A percentile compares a stretch with the other conserved stretches of the same genome.
These are phyloP conservation scores for Vireo griseus DNA, from an alignment of 2,797 vertebrate genomes.

Conservation along the genomic window DNA sequence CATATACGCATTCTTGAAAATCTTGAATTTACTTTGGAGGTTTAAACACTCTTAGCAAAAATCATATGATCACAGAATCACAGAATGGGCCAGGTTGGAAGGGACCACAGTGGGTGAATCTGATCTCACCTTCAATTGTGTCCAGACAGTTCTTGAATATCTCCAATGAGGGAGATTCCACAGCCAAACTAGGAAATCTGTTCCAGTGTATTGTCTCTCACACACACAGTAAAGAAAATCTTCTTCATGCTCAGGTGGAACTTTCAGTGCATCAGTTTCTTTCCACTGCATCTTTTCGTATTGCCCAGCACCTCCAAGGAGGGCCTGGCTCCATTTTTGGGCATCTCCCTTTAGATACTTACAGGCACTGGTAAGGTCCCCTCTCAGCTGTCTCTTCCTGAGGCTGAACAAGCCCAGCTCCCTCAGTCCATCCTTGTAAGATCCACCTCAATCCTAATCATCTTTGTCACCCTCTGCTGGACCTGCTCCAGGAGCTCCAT, in stretches of 20 bases:
- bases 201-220: not conserved
- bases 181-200: not conserved
- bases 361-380: not conserved
- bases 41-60: not conserved
- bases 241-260: accelerated
- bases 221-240: not conserved
- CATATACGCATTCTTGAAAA: not conserved
- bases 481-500: not conserved
- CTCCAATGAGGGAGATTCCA: not conserved
- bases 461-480: not conserved
- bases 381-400: not conserved
- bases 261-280: not conserved
- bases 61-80: not conserved
- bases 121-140: not conserved
- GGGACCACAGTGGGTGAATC: not conserved
- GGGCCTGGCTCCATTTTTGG: not conserved
- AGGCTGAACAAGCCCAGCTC: not conserved
- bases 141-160: not conserved
- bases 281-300: too few species aligned
- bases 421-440: not conserved
- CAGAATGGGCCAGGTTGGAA: not conserved
- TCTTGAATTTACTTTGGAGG: not conserved
- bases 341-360: not conserved
- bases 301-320: not conserved
- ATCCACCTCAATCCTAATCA: too few species aligned